Evolutionary conservation across 2,888 invertebrate genomes (phyloP).

Genomic region (Leucozona laternaria): DNA sequence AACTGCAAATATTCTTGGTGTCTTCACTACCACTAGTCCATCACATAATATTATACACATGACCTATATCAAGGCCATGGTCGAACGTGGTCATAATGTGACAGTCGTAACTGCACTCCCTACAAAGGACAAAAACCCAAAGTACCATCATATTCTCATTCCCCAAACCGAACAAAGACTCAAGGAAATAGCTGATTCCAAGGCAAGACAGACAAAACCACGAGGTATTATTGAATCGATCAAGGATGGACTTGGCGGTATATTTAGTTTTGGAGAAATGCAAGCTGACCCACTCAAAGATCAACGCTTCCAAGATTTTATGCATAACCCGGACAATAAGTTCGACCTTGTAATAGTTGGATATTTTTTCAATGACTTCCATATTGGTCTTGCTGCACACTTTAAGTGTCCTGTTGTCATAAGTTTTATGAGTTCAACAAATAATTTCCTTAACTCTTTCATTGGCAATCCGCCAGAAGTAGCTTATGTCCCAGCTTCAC

Average conservation of each 20-base stretch:
- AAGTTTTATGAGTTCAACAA: conserved; percentile 22
- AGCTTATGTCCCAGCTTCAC: conserved; percentile 36
- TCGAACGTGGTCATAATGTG: conserved; percentile 81
- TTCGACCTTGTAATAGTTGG: conserved; percentile 77
- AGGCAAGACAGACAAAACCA: not conserved
- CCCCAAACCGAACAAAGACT: conserved; percentile 74
- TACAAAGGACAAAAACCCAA: conserved; percentile 80
- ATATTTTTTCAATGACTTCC: conserved; percentile 73
- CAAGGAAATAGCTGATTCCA: conserved; percentile 3
- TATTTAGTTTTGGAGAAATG: not conserved
- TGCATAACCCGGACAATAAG: conserved; percentile 62
- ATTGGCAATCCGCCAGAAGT: conserved; percentile 52
- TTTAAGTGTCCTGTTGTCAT: conserved; percentile 77
- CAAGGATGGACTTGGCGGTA: not conserved
- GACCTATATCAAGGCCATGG: conserved; percentile 80
- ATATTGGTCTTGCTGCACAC: conserved; percentile 76
- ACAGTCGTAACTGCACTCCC: conserved; percentile 79
- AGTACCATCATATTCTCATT: conserved; percentile 79
- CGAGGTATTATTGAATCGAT: not conserved
- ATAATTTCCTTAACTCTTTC: not conserved
- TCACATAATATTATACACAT: conserved; percentile 82
- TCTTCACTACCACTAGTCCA: conserved; percentile 81
- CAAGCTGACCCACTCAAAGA: conserved; percentile 43
- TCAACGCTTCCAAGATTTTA: conserved; percentile 60
- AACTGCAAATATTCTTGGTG: conserved; percentile 80